A percentile compares a stretch with the other conserved stretches of the same genome.
These are phyloP conservation scores for Myodes glareolus DNA, from an alignment of 2,113 vertebrate genomes.

Conservation along the genomic window DNA sequence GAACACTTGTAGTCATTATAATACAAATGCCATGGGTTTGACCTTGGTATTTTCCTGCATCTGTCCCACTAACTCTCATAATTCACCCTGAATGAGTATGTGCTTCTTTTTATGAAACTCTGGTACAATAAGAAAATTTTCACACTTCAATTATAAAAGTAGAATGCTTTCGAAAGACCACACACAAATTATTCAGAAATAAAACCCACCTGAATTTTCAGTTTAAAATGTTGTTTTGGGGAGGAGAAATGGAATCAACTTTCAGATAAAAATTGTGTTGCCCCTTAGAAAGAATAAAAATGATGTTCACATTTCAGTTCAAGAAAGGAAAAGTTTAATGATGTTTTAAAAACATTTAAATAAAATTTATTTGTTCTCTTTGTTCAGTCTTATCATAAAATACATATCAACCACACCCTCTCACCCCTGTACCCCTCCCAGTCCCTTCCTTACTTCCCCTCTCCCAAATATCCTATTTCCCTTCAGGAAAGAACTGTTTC, in stretches of 20 bases:
- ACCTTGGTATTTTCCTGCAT: neutral
- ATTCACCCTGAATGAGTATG: neutral
- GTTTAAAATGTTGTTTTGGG: too few species aligned
- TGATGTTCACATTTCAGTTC: neutral
- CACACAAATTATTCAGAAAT: neutral
- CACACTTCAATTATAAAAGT: too few species aligned
- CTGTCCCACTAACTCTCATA: neutral
- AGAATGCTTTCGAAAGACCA: neutral
- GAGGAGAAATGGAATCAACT: neutral
- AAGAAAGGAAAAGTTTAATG: neutral
- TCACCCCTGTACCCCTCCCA: too few species aligned
- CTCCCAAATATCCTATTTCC: too few species aligned
- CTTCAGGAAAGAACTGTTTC: too few species aligned
- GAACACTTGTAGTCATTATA: neutral
- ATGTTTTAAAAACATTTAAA: neutral
- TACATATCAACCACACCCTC: too few species aligned
- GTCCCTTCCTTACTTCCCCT: too few species aligned
- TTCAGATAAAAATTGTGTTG: neutral
- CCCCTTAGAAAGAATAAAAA: neutral
- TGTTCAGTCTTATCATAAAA: too few species aligned
- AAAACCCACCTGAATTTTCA: neutral
- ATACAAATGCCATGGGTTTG: neutral
- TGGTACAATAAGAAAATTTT: too few species aligned
- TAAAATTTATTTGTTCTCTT: too few species aligned
- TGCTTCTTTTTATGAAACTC: neutral